phyloP scores from a whole-genome alignment of 2,797 vertebrate species.

The Clarias platycephalus region DNA sequence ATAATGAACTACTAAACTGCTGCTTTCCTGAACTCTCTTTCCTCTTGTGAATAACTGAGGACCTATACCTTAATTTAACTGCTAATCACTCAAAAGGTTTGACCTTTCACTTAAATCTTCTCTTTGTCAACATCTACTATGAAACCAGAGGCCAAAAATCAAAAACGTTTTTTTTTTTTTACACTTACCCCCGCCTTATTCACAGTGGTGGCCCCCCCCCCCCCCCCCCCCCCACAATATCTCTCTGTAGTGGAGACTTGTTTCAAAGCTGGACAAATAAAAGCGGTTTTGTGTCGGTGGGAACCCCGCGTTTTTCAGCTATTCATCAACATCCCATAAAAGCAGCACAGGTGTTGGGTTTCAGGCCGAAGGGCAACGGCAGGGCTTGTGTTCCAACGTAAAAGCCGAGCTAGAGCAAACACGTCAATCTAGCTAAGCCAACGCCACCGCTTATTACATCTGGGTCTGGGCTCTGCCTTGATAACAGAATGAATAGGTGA shows the following conservation, averaged over 20 bases:
- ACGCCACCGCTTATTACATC: slow-evolving; percentile 36
- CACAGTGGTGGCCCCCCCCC: slow-evolving; percentile 12
- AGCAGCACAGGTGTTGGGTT: slow-evolving; percentile 56
- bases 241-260: slow-evolving; percentile 41
- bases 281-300: slow-evolving; percentile 56
- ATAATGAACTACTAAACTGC: background rate
- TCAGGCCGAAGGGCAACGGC: slow-evolving; percentile 50
- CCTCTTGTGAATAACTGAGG: slow-evolving; percentile 12
- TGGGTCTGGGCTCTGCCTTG: background rate
- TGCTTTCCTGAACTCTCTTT: slow-evolving; percentile 2
- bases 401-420: slow-evolving; percentile 46
- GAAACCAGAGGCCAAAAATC: slow-evolving; percentile 50
- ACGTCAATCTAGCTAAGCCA: slow-evolving; percentile 47
- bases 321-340: slow-evolving; percentile 60
- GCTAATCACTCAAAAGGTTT: slow-evolving; percentile 20
- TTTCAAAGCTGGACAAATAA: slow-evolving; percentile 62
- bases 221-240: slow-evolving; percentile 25
- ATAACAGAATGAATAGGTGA: slow-evolving; percentile 56
- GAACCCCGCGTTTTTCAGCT: slow-evolving; percentile 54
- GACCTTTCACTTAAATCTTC: slow-evolving; percentile 27
- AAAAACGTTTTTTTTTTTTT: slow-evolving; percentile 32
- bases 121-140: slow-evolving; percentile 35
- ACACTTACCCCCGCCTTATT: slow-evolving; percentile 19
- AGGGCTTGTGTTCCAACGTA: slow-evolving; percentile 36
- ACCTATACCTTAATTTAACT: slow-evolving; percentile 18